Conservation (phyloP, 2,888 invertebrate species). For the Macrophya alboannulata region DNA sequence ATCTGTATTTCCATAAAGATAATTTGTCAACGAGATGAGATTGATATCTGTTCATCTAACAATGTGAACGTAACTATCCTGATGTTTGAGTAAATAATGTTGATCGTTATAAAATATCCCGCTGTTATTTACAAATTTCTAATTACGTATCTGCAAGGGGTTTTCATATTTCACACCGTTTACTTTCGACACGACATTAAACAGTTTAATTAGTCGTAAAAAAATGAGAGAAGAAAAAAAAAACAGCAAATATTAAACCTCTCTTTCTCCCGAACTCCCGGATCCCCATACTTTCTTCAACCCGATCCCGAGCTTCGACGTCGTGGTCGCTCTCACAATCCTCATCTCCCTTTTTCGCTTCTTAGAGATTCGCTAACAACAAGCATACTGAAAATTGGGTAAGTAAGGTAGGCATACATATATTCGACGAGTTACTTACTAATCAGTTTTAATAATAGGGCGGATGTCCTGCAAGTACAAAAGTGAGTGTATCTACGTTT, state of each 20-base stretch:
- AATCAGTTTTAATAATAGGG: neutral
- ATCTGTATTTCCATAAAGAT: neutral
- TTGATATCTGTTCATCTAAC: neutral
- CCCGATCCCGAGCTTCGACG: neutral
- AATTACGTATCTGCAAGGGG: neutral
- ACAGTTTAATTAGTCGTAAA: slow-evolving; percentile 9
- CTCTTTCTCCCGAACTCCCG: neutral
- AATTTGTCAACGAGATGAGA: neutral
- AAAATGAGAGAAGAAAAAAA: neutral
- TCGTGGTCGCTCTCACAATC: neutral
- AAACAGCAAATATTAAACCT: slow-evolving; percentile 4
- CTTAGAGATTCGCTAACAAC: neutral
- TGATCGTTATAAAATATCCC: neutral
- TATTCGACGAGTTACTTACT: slow-evolving; percentile 7
- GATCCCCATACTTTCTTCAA: neutral
- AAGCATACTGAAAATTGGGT: neutral
- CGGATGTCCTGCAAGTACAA: neutral
- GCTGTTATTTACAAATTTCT: neutral
- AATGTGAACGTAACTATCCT: neutral
- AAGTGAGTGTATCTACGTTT: neutral
- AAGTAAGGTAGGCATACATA: neutral
- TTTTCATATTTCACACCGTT: neutral
- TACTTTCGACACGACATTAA: slow-evolving; percentile 11
- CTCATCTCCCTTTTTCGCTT: neutral
- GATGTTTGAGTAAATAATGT: slow-evolving; percentile 2